Percentiles rank a stretch among this genome's conserved stretches.
phyloP scores from a whole-genome alignment of 1,140 invertebrate genomes.

The Muscidifurax raptorellus region DNA sequence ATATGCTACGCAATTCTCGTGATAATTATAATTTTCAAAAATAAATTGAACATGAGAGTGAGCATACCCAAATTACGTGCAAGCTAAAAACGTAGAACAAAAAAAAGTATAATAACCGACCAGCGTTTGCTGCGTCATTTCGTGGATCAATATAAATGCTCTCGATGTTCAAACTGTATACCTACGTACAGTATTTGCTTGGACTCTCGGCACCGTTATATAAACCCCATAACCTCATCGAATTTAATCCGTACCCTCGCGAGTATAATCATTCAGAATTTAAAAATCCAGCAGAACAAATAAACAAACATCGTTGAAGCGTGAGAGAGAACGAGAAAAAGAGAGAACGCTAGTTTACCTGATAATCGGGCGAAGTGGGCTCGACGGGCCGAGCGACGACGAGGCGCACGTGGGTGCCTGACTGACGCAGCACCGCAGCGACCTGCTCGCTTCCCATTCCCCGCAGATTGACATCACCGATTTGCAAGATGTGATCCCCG shows the following conservation, averaged over 20 bases:
- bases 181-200: no score
- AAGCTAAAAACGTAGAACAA: not conserved
- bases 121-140: not conserved
- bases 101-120: not conserved
- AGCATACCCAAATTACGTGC: not conserved
- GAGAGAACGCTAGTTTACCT: constrained; percentile 59
- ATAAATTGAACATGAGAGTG: no score
- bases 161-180: no score
- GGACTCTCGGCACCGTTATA: no score
- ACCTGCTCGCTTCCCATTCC: constrained; percentile 98
- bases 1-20: no score
- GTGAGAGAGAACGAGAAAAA: not conserved
- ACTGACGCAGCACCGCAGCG: constrained; percentile 95
- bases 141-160: no score
- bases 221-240: not conserved
- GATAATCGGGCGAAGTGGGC: constrained; percentile 81
- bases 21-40: no score
- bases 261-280: constrained; percentile 19
- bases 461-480: constrained; percentile 93
- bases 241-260: not conserved
- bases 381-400: constrained; percentile 94
- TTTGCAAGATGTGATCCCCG: constrained; percentile 97
- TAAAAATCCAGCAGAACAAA: not conserved
- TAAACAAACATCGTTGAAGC: not conserved
- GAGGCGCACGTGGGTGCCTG: constrained; percentile 92